A percentile compares a stretch with the other conserved stretches of the same genome.
These are phyloP conservation scores for Brachionus manjavacas DNA, from an alignment of 1,140 invertebrate species.

Conservation along the genomic window DNA sequence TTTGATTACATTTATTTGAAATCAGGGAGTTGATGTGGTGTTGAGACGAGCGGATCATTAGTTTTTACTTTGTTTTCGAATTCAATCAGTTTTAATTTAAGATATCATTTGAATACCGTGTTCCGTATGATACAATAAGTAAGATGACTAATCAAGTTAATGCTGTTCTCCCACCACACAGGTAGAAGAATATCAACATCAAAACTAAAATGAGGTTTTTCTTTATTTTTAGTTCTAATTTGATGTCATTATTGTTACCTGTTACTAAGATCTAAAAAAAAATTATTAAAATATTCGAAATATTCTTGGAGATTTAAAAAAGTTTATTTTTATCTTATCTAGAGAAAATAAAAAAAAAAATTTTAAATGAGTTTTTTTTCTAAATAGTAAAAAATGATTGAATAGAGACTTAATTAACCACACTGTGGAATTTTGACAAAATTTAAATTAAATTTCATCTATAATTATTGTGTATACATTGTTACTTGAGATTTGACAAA, in stretches of 20 bases:
- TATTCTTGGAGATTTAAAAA: background rate
- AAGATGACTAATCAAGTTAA: background rate
- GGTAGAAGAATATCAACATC: background rate
- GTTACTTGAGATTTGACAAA: no score
- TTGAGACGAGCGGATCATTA: conserved; percentile 16
- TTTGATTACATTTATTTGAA: background rate
- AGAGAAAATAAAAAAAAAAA: no score
- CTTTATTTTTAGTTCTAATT: background rate
- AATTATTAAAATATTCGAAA: background rate
- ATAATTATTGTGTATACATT: no score
- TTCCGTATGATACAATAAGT: background rate
- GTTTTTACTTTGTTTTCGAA: background rate
- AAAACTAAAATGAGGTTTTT: background rate
- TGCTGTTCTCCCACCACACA: background rate
- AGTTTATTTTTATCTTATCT: background rate
- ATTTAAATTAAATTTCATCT: no score
- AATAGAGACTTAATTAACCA: no score
- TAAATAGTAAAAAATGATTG: no score
- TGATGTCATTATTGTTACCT: background rate
- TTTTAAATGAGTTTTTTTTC: no score
- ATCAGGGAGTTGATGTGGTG: background rate
- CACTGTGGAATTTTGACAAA: no score
- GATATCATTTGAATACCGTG: background rate
- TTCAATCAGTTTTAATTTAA: background rate
- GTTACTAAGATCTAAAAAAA: background rate